These are phyloP conservation scores for Pygoscelis antarcticus DNA, from an alignment of 2,113 vertebrate genomes.

Conservation along the genomic window DNA sequence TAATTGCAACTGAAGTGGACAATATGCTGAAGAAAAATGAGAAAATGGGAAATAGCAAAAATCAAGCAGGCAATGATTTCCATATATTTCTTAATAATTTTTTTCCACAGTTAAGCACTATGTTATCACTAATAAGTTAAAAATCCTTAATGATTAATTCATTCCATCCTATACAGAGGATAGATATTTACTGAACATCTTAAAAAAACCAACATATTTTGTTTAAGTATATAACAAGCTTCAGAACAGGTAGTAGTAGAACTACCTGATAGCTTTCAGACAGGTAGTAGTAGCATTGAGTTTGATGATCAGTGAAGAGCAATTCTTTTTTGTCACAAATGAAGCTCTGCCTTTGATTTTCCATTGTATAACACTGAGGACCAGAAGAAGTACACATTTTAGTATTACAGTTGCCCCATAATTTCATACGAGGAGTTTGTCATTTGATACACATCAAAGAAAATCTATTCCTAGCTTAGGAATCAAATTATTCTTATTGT, in stretches of 20 bases:
- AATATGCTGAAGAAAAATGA: not conserved
- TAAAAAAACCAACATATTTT: not conserved
- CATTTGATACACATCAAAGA: not conserved
- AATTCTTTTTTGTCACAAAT: not conserved
- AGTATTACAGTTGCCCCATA: not conserved
- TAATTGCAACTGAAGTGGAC: not conserved
- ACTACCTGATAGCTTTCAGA: not conserved
- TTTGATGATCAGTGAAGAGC: not conserved
- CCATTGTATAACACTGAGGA: not conserved
- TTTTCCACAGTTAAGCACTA: not conserved
- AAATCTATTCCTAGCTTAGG: not conserved
- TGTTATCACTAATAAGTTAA: not conserved
- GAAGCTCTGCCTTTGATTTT: not conserved
- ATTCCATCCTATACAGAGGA: not conserved
- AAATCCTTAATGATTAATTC: not conserved
- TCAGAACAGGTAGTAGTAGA: not conserved
- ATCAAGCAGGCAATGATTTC: not conserved
- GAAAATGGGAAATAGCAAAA: not conserved
- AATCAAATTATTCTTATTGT: not conserved
- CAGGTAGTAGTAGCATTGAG: not conserved
- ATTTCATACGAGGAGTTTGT: not conserved
- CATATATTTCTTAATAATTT: not conserved
- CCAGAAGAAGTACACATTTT: not conserved
- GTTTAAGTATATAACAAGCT: not conserved
- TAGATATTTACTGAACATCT: not conserved